Evolutionary conservation across 2,113 vertebrate species (phyloP).

Genomic region (Callipepla californica): DNA sequence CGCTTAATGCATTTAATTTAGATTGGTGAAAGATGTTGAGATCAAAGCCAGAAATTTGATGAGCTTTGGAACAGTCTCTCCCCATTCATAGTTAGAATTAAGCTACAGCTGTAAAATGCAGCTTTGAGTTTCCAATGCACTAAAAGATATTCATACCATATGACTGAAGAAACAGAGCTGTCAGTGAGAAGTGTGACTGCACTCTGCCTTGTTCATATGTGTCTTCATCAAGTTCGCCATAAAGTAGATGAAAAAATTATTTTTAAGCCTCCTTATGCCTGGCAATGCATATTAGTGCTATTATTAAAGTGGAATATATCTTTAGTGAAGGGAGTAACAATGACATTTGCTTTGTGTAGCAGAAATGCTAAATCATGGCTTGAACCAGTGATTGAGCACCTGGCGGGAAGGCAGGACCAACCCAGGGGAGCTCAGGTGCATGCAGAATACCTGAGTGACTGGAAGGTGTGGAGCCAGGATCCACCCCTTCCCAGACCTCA

Average conservation of each 20-base stretch:
- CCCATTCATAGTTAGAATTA: neutral
- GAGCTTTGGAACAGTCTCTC: neutral
- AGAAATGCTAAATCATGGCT: too few species aligned
- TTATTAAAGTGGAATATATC: neutral
- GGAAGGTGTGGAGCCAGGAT: too few species aligned
- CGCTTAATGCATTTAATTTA: neutral
- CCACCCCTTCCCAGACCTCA: too few species aligned
- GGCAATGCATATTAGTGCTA: neutral
- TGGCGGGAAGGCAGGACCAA: too few species aligned
- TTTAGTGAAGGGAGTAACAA: neutral
- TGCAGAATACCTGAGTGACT: too few species aligned
- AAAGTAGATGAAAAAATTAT: rapidly evolving
- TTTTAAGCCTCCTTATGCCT: neutral
- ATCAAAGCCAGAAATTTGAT: neutral
- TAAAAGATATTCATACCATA: neutral
- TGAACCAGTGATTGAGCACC: too few species aligned
- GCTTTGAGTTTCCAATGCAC: neutral
- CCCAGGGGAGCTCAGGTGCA: too few species aligned
- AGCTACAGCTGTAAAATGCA: neutral
- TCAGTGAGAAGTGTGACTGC: neutral
- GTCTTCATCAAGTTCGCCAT: neutral
- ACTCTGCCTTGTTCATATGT: neutral
- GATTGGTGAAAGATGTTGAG: neutral
- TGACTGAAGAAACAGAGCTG: neutral
- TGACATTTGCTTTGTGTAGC: neutral